Conservation (phyloP, 2,797 vertebrate species). For the Malurus splendens region DNA sequence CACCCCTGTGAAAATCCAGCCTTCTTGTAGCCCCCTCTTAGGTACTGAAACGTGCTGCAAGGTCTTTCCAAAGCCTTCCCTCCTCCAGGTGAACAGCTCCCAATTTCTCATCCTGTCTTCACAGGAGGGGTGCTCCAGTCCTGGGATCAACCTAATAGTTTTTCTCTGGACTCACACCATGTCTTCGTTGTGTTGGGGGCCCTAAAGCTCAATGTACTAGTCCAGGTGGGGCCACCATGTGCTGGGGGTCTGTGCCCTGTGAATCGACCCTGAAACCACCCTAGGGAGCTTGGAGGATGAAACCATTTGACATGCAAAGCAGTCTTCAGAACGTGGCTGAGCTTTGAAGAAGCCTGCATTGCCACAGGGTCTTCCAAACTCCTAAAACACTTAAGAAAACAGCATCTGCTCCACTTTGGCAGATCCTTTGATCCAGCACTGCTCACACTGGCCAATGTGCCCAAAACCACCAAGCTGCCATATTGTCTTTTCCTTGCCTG, state of each 20-base stretch:
- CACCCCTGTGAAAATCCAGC: neutral
- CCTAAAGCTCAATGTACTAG: neutral
- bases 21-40: neutral
- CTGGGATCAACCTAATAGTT: neutral
- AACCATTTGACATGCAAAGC: neutral
- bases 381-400: neutral
- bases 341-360: neutral
- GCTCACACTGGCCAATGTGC: neutral
- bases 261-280: neutral
- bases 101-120: neutral
- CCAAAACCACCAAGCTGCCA: neutral
- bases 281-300: neutral
- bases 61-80: neutral
- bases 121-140: neutral
- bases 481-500: neutral
- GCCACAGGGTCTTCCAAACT: neutral
- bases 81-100: neutral
- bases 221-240: neutral
- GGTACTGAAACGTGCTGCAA: neutral
- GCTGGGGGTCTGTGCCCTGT: rapidly evolving
- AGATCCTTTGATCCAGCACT: neutral
- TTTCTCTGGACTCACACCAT: neutral
- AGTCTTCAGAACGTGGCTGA: neutral
- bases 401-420: neutral
- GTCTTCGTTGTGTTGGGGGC: rapidly evolving